A percentile compares a stretch with the other conserved stretches of the same genome.
phyloP scores from a whole-genome alignment of 1,140 invertebrate species.

The Mactra quadrangularis region DNA sequence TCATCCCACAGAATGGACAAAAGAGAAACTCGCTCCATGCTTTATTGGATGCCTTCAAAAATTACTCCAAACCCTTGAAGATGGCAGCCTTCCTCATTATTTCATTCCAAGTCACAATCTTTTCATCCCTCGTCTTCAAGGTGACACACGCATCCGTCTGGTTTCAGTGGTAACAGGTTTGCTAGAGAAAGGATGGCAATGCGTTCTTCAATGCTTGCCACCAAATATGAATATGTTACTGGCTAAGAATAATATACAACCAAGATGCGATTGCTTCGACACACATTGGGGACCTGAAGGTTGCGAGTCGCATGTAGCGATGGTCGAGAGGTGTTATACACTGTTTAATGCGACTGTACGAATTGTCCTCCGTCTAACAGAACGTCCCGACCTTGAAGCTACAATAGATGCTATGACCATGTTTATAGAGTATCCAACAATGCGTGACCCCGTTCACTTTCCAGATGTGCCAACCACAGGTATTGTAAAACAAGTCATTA shows the following conservation, averaged over 20 bases:
- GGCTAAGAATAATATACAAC: slow-evolving; percentile 39
- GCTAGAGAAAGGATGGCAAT: slow-evolving; percentile 54
- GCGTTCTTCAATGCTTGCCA: slow-evolving; percentile 44
- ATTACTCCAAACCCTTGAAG: slow-evolving; percentile 48
- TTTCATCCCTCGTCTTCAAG: slow-evolving; percentile 33
- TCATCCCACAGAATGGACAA: slow-evolving; percentile 49
- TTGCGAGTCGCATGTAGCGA: slow-evolving; percentile 46
- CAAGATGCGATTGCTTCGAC: slow-evolving; percentile 51
- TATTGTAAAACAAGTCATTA: slow-evolving; percentile 39
- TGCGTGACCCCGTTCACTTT: slow-evolving; percentile 55
- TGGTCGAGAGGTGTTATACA: slow-evolving; percentile 54
- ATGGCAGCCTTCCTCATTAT: slow-evolving; percentile 52
- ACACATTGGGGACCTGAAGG: slow-evolving; percentile 54
- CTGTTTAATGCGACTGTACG: slow-evolving; percentile 45
- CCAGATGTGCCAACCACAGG: slow-evolving; percentile 44
- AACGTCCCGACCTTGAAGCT: slow-evolving; percentile 39
- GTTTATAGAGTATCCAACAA: slow-evolving; percentile 57
- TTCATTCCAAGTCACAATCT: slow-evolving; percentile 56
- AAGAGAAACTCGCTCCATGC: slow-evolving; percentile 37
- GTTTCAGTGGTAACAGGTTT: slow-evolving; percentile 15
- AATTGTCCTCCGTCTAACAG: slow-evolving; percentile 42
- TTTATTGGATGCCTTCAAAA: slow-evolving; percentile 57
- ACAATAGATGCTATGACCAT: slow-evolving; percentile 51
- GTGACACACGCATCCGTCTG: slow-evolving; percentile 42
- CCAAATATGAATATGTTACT: slow-evolving; percentile 55